phyloP scores from a whole-genome alignment of 2,797 vertebrate species.

The Helostoma temminkii region DNA sequence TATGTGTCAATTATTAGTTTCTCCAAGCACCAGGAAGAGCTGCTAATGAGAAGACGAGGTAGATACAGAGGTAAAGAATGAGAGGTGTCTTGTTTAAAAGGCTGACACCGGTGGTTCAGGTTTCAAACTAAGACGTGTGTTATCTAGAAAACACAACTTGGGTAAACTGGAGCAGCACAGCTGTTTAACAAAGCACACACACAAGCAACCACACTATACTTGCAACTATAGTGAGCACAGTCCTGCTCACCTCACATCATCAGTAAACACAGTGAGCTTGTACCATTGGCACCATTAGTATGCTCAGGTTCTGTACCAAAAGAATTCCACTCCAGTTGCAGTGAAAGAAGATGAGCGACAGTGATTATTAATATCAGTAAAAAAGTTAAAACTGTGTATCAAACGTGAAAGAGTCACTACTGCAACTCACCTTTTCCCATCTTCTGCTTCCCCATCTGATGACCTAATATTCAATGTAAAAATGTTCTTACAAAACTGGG shows the following conservation, averaged over 20 bases:
- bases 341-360: neutral
- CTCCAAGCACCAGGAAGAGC: constrained; percentile 30
- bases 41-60: constrained; percentile 50
- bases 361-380: constrained; percentile 14
- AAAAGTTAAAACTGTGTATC: neutral
- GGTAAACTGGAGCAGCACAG: neutral
- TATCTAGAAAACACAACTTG: constrained; percentile 22
- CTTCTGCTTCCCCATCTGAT: constrained; percentile 28
- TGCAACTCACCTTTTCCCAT: constrained; percentile 4
- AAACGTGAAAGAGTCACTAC: constrained; percentile 10
- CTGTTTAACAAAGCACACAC: neutral
- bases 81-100: constrained; percentile 18
- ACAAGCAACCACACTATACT: neutral
- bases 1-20: constrained; percentile 46
- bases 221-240: no score
- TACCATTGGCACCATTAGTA: no score
- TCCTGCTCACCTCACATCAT: no score
- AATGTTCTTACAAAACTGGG: constrained; percentile 36
- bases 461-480: constrained; percentile 59
- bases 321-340: no score
- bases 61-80: constrained; percentile 3
- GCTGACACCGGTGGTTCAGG: constrained; percentile 40
- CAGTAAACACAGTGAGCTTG: no score
- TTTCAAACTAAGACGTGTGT: constrained; percentile 45
- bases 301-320: no score